These are phyloP conservation scores for Paracyclopina nana DNA, from an alignment of 1,140 invertebrate genomes.

Conservation along the genomic window DNA sequence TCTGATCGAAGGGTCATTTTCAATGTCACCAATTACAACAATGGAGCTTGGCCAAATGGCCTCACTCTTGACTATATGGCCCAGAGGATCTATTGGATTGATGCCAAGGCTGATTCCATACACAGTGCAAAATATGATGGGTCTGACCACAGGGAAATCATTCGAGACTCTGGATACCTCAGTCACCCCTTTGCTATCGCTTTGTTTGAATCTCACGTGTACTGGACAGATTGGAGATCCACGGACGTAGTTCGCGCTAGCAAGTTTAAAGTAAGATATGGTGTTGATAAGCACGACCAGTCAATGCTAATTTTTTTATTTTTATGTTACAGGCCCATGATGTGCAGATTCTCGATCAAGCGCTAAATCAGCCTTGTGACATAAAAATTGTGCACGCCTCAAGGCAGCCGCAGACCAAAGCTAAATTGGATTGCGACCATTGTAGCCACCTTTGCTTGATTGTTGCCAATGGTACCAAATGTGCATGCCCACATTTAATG, in stretches of 20 bases:
- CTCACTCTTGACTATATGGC: slow-evolving; percentile 39
- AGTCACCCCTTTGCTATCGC: slow-evolving; percentile 43
- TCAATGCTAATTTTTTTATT: too few species aligned
- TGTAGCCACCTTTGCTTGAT: too few species aligned
- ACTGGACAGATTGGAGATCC: slow-evolving; percentile 47
- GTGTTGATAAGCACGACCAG: too few species aligned
- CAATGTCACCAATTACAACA: slow-evolving; percentile 25
- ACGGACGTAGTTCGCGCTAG: slow-evolving; percentile 41
- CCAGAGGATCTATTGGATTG: slow-evolving; percentile 41
- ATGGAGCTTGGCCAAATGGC: slow-evolving; percentile 46
- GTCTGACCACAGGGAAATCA: slow-evolving; percentile 28
- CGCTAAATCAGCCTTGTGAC: slow-evolving; percentile 43
- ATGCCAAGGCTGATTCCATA: slow-evolving; percentile 45
- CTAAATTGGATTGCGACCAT: slow-evolving; percentile 32
- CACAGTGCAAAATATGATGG: slow-evolving; percentile 49
- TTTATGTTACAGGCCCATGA: too few species aligned
- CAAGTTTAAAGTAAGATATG: too few species aligned
- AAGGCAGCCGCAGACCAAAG: slow-evolving; percentile 34
- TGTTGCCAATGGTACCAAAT: too few species aligned
- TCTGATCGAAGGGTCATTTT: slow-evolving; percentile 27
- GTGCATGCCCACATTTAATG: slow-evolving; percentile 59
- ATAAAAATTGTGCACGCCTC: slow-evolving; percentile 40
- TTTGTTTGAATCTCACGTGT: slow-evolving; percentile 39
- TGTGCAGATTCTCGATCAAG: slow-evolving; percentile 35
- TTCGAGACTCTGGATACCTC: slow-evolving; percentile 33